Percentiles rank a stretch among this genome's conserved stretches.
Evolutionary conservation across 2,888 invertebrate species (phyloP).

Genomic region (Morinoia aosen): DNA sequence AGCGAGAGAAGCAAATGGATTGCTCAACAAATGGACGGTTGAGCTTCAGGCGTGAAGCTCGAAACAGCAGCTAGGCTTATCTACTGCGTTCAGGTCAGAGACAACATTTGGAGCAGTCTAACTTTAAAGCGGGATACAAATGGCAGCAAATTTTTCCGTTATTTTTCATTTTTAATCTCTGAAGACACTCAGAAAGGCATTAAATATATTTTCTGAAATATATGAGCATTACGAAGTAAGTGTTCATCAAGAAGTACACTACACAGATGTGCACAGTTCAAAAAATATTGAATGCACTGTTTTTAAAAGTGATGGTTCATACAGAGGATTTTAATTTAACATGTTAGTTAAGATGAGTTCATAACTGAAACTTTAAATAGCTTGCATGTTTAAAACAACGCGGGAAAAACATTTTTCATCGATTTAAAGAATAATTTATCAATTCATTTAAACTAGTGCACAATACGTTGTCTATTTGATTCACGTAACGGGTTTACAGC

Average conservation of each 20-base stretch:
- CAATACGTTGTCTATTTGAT: no score
- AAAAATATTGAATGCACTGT: not conserved
- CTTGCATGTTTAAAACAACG: no score
- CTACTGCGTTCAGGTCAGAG: not conserved
- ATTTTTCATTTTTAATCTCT: not conserved
- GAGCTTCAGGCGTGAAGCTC: not conserved
- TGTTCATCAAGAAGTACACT: not conserved
- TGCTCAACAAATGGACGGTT: not conserved
- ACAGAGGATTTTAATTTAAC: not conserved
- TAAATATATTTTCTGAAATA: not conserved
- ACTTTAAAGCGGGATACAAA: not conserved
- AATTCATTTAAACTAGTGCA: no score
- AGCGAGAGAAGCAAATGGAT: slow-evolving; percentile 23
- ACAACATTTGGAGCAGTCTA: not conserved
- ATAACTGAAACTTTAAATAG: no score
- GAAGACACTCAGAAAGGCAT: not conserved
- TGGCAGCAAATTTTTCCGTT: not conserved
- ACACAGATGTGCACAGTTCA: no score
- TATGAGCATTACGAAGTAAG: not conserved
- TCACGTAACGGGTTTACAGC: no score
- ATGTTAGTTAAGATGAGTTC: not conserved
- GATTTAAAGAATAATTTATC: no score
- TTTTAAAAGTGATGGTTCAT: not conserved
- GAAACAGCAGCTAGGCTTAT: not conserved
- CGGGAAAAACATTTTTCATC: no score